Evolutionary conservation across 2,113 vertebrate species (phyloP).

Genomic region (Coryphaenoides rupestris): DNA sequence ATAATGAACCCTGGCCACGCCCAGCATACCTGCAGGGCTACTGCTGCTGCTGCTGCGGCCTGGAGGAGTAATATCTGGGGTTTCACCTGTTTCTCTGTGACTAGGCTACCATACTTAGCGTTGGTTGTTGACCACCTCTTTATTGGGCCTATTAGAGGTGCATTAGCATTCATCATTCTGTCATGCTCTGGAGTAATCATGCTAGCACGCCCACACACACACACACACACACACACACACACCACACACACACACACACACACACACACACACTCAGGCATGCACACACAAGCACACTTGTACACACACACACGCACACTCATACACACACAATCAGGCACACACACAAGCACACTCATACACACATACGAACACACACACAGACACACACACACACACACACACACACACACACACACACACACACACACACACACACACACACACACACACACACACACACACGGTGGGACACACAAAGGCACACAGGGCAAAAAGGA

Average conservation of each 20-base stretch:
- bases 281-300: slow-evolving; percentile 10
- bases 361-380: slow-evolving; percentile 28
- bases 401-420: slow-evolving; percentile 40
- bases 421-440: slow-evolving; percentile 58
- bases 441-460: no score
- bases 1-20: background rate
- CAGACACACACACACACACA: slow-evolving; percentile 8
- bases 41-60: background rate
- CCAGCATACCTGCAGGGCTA: background rate
- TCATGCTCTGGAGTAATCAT: background rate
- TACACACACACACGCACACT: slow-evolving; percentile 3
- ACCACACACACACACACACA: background rate
- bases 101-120: no score
- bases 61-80: background rate
- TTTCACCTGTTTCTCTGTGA: background rate
- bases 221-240: background rate
- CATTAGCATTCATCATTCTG: background rate
- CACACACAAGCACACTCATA: slow-evolving; percentile 34
- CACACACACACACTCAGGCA: background rate
- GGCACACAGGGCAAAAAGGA: no score
- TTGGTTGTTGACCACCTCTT: background rate
- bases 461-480: no score
- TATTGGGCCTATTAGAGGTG: background rate
- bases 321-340: slow-evolving; percentile 2
- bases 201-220: background rate